These are phyloP conservation scores for Cartodere bifasciata DNA, from an alignment of 2,888 invertebrate species.

Conservation along the genomic window DNA sequence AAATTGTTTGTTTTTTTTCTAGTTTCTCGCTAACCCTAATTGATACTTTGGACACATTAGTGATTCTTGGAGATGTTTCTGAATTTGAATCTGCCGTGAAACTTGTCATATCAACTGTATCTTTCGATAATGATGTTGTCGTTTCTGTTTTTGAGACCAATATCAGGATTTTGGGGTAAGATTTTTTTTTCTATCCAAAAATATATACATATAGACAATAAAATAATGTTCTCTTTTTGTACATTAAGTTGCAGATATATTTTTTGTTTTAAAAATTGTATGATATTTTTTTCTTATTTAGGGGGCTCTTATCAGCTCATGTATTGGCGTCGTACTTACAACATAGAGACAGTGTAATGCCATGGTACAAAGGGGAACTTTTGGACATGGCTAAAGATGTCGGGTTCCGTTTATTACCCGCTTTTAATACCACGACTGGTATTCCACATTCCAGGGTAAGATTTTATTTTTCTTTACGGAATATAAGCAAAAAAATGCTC, in stretches of 20 bases:
- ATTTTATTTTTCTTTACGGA: slow-evolving; percentile 5
- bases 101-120: slow-evolving; percentile 73
- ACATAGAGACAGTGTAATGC: slow-evolving; percentile 56
- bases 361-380: slow-evolving; percentile 81
- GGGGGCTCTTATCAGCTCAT: slow-evolving; percentile 86
- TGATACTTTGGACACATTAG: slow-evolving; percentile 87
- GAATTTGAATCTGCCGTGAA: slow-evolving; percentile 90
- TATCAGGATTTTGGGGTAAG: slow-evolving; percentile 91
- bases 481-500: too few relatives aligned
- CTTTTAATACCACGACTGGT: slow-evolving; percentile 95
- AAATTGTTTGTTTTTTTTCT: slow-evolving; percentile 30
- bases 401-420: slow-evolving; percentile 85
- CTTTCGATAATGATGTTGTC: slow-evolving; percentile 86
- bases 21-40: slow-evolving; percentile 94
- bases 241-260: not conserved
- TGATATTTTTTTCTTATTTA: slow-evolving; percentile 26
- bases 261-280: slow-evolving; percentile 1
- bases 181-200: slow-evolving; percentile 10
- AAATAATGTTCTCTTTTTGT: not conserved
- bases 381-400: slow-evolving; percentile 84
- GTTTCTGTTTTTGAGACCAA: slow-evolving; percentile 99
- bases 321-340: slow-evolving; percentile 74
- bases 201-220: not conserved
- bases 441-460: slow-evolving; percentile 89
- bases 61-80: slow-evolving; percentile 79